These are phyloP conservation scores for Scarus forsteni DNA, from an alignment of 2,797 vertebrate genomes.

Conservation along the genomic window DNA sequence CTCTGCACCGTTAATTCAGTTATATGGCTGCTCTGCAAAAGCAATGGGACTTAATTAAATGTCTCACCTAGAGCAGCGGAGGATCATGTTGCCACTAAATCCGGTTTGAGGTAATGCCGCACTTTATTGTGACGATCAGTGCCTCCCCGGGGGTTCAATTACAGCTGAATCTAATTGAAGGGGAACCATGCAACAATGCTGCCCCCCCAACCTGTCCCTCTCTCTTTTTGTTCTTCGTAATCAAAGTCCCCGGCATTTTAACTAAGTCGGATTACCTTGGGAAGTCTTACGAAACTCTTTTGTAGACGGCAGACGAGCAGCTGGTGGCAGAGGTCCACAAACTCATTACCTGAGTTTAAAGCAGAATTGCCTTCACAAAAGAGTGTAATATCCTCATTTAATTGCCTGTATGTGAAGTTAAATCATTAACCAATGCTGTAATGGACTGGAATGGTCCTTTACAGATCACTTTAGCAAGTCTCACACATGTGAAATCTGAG, in stretches of 20 bases:
- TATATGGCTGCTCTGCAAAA: conserved; percentile 76
- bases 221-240: conserved; percentile 73
- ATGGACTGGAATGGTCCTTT: conserved; percentile 36
- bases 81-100: conserved; percentile 84
- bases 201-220: conserved; percentile 49
- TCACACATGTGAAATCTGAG: conserved; percentile 25
- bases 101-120: conserved; percentile 82
- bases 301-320: conserved; percentile 63
- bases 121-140: conserved; percentile 84
- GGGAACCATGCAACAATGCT: conserved; percentile 67
- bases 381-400: conserved; percentile 66
- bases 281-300: conserved; percentile 69
- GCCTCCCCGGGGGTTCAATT: conserved; percentile 76
- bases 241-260: conserved; percentile 70
- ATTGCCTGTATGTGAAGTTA: conserved; percentile 53
- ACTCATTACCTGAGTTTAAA: conserved; percentile 70
- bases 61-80: conserved; percentile 81
- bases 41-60: conserved; percentile 85
- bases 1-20: conserved; percentile 75
- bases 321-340: conserved; percentile 74
- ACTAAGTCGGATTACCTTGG: conserved; percentile 77
- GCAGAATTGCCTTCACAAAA: conserved; percentile 60
- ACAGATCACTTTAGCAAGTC: conserved; percentile 44
- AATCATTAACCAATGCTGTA: conserved; percentile 60
- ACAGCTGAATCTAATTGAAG: conserved; percentile 79